Evolutionary conservation across 1,140 invertebrate species (phyloP), one percentile per base, ranked within the genome.

Genomic region (Leptonema lineaticorne): DNA sequence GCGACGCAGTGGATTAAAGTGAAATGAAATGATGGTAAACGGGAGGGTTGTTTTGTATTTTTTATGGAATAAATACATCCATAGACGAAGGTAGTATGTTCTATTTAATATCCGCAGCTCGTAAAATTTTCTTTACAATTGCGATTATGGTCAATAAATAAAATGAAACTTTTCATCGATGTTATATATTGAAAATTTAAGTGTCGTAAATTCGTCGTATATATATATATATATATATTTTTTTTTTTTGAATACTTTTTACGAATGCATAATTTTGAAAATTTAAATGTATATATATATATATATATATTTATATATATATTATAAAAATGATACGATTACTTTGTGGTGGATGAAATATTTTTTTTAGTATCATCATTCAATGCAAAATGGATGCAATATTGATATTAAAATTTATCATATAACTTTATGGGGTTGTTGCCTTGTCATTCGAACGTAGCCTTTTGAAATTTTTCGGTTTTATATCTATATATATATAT

Each of bases 131-230:
- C 46, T 22, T 24, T 20, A 2, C 22, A 24, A 26, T 26, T 53
- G 24, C 50, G 20, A 53, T 53, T 53, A 53, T 24, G n/a, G 20
- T 14, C 22, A 24, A 53, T 53, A 26, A 53, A 53, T 53, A 53
- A 53, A 53, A 53, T 53, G 50, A 53, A 24, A 53, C 22, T 26
- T 2, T 53, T 53, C 22, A 45, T 45, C n/a, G n/a, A n/a, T n/a
- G n/a, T n/a, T n/a, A n/a, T n/a, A n/a, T n/a, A n/a, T n/a, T n/a
- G n/a, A n/a, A n/a, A n/a, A n/a, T n/a, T 41, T 4, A 41, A 4
- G 37, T 11, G 37, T 41, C 37, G 37, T 11, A 41, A 41, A 4
- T 3, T 11, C 37, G 2, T 41, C 16, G 37, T 41, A 41, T 41
- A 41, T 41, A 41, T 41, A 41, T 41, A 16, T 33, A 33, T 33